Evolutionary conservation across 2,113 vertebrate genomes (phyloP).

Genomic region (Gracilinanus agilis): DNA sequence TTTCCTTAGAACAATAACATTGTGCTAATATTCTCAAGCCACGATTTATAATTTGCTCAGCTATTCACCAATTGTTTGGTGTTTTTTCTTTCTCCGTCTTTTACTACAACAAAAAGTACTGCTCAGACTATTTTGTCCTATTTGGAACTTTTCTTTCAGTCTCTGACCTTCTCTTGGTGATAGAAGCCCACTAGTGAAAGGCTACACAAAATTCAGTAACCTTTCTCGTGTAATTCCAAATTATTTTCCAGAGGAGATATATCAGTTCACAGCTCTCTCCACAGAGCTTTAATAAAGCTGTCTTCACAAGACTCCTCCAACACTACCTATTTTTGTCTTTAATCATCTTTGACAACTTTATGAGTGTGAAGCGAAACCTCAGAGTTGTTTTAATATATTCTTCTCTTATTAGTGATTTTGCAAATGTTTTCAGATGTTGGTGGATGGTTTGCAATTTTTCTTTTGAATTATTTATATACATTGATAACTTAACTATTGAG

Average conservation of each 20-base stretch:
- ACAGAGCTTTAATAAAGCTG: neutral
- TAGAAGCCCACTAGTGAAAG: neutral
- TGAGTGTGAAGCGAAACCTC: neutral
- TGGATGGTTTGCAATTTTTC: neutral
- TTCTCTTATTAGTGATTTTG: neutral
- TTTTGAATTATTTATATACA: neutral
- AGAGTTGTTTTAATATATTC: neutral
- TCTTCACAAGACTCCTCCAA: neutral
- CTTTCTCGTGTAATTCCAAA: neutral
- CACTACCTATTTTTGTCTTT: neutral
- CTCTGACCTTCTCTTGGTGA: neutral
- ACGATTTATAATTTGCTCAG: neutral
- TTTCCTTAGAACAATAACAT: neutral
- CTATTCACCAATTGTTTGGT: neutral
- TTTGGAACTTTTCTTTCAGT: neutral
- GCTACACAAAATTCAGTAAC: neutral
- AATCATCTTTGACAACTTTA: neutral
- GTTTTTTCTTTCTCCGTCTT: neutral
- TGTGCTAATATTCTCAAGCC: neutral
- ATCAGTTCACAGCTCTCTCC: neutral
- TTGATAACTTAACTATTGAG: neutral
- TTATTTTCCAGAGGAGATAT: neutral
- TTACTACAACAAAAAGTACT: neutral
- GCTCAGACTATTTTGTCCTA: neutral
- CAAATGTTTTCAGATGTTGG: slow-evolving; percentile 2